These are phyloP conservation scores for Berghia stephanieae DNA, from an alignment of 1,140 invertebrate species.

Conservation along the genomic window DNA sequence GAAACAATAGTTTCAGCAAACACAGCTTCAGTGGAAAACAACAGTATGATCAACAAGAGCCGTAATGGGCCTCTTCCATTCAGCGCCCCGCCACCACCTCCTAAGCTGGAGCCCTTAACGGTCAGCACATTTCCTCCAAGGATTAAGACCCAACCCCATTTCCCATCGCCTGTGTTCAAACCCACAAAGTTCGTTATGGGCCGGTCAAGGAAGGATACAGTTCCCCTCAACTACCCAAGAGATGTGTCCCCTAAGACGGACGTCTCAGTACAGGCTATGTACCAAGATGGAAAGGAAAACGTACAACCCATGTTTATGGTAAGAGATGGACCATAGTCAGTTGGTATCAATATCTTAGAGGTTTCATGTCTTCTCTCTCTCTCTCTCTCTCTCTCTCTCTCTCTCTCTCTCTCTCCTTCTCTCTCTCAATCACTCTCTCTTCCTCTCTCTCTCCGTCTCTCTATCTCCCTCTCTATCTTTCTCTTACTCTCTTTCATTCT, in stretches of 20 bases:
- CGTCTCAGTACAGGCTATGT: not conserved
- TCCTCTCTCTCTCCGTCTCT: no score
- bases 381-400: no score
- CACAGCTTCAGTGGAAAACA: not conserved
- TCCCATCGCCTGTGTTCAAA: slow-evolving; percentile 6
- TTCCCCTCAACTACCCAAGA: not conserved
- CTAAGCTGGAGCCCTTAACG: not conserved
- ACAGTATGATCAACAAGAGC: slow-evolving; percentile 23
- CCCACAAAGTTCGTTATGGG: slow-evolving; percentile 23
- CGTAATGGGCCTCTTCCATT: not conserved
- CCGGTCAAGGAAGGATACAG: not conserved
- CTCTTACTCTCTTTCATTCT: no score
- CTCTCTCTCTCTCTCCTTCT: no score
- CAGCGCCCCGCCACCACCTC: slow-evolving; percentile 17
- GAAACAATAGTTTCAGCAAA: not conserved
- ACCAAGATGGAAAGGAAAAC: slow-evolving; percentile 26
- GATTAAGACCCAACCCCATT: not conserved
- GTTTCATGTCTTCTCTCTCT: no score
- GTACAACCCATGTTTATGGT: slow-evolving; percentile 24
- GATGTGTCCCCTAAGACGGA: slow-evolving; percentile 11
- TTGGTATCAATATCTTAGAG: no score
- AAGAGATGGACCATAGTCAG: no score
- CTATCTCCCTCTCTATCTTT: no score
- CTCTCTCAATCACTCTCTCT: no score
- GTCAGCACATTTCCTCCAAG: not conserved